Evolutionary conservation across 1,140 invertebrate species (phyloP), one percentile per base, ranked within the genome.

Genomic region (Ips nitidus): DNA sequence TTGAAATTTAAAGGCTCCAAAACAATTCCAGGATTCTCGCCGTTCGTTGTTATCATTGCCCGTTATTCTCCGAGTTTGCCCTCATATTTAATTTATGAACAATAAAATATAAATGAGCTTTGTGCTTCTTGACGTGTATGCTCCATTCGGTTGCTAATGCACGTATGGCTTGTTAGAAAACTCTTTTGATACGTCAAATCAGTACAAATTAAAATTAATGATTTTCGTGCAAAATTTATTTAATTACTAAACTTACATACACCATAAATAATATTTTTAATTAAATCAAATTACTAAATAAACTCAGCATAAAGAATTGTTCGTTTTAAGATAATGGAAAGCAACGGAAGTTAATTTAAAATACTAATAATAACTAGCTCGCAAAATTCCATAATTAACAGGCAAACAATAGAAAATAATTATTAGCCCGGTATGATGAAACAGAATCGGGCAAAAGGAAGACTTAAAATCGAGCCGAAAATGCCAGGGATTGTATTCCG

Each of bases 341-440:
- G 22, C 22, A 22, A 22, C 22, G 22, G 22, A 22, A 22, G 22
- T 22, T 2, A 50, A 50, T 50, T 50, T 50, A 50, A 50, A 50
- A 50, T 50, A 50, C 3, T 50, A 22, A 50, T 50, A 50, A 50
- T 50, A 22, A 22, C 22, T 22, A 22, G 22, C 22, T 22, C 59
- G 7, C 1, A 38, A 45, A 43, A 7, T 43, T 5, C 2, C 2
- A 22, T 61, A 45, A n/a, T 61, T 61, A 61, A 61, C 39, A 41
- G 39, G 7, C 59, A 36, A 22, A 61, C 59, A 61, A 61, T n/a
- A 61, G 59, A 61, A 45, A 45, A 61, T 61, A 61, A 61, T 61
- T 22, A 22, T 22, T 61, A 61, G 59, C 41, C 5, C 43, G 42
- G 47, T 22, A 41, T 61, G 47, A 61, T 61, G 59, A 45, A 61